phyloP scores from a whole-genome alignment of 2,113 vertebrate species.

The Procavia capensis region DNA sequence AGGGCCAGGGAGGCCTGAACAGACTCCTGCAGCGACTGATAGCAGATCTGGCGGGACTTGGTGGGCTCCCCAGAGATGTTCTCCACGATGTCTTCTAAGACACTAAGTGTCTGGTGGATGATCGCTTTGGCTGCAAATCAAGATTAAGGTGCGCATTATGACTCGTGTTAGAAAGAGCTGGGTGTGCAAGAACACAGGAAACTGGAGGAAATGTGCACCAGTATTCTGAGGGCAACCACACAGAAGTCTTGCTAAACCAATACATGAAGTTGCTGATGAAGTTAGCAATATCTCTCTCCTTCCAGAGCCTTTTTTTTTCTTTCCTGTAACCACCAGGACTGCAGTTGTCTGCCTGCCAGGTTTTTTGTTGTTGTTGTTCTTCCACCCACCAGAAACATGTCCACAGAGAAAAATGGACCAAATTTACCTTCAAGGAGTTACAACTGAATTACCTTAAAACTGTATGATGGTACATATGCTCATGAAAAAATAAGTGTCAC shows the following conservation, averaged over 20 bases:
- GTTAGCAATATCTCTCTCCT: background rate
- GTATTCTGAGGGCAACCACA: background rate
- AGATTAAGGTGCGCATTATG: conserved; percentile 55
- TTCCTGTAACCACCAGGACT: background rate
- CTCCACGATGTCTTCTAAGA: conserved; percentile 95
- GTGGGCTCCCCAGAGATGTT: conserved; percentile 97
- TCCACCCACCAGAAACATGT: conserved; percentile 19
- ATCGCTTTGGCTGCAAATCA: conserved; percentile 92
- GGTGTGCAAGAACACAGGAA: background rate
- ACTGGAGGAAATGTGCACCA: background rate
- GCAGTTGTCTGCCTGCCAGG: background rate
- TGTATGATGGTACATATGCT: background rate
- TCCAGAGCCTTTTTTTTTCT: background rate
- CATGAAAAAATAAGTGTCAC: background rate
- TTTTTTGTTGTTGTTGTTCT: background rate
- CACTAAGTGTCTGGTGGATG: conserved; percentile 95
- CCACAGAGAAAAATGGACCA: background rate
- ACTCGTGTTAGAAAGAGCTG: background rate
- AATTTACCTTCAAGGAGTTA: background rate
- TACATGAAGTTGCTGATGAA: background rate
- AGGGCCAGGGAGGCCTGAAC: conserved; percentile 98
- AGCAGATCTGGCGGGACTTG: conserved; percentile 98
- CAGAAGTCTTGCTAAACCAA: background rate
- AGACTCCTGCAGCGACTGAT: conserved; percentile 98
- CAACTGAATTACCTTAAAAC: background rate